A percentile compares a stretch with the other conserved stretches of the same genome.
Evolutionary conservation across 1,140 invertebrate species (phyloP).

Genomic region (Halictus rubicundus): DNA sequence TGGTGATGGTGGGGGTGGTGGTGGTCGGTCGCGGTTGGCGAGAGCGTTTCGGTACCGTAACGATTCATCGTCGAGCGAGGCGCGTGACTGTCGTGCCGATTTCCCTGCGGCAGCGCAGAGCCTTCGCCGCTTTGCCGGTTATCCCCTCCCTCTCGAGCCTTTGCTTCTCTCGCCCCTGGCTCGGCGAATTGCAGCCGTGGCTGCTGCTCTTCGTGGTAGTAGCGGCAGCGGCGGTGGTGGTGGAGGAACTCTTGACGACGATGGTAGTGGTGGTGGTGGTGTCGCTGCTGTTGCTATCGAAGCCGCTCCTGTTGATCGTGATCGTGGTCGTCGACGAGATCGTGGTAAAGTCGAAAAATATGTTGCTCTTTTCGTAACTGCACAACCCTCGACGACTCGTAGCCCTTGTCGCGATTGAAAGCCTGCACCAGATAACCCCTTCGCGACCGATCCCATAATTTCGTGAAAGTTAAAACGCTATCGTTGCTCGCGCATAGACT

Average conservation of each 20-base stretch:
- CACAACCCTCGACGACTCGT: background rate
- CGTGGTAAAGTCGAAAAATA: no score
- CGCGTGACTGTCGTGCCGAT: slow-evolving; percentile 74
- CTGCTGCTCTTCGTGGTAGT: slow-evolving; percentile 51
- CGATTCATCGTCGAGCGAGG: slow-evolving; percentile 78
- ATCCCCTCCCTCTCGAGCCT: slow-evolving; percentile 75
- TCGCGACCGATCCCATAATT: background rate
- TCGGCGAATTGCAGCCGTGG: slow-evolving; percentile 47
- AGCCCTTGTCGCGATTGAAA: slow-evolving; percentile 21
- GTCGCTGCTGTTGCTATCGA: slow-evolving; percentile 13
- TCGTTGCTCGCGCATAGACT: no score
- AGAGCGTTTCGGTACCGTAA: slow-evolving; percentile 74
- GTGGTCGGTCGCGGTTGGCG: slow-evolving; percentile 68
- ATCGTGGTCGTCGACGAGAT: no score
- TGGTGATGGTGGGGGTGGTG: slow-evolving; percentile 62
- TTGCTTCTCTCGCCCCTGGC: slow-evolving; percentile 69
- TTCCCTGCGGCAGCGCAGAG: slow-evolving; percentile 68
- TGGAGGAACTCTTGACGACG: slow-evolving; percentile 61
- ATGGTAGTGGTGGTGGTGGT: slow-evolving; percentile 41
- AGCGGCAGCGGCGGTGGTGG: slow-evolving; percentile 41
- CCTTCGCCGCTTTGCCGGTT: slow-evolving; percentile 65
- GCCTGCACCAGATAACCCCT: slow-evolving; percentile 55
- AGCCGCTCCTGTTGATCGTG: slow-evolving; percentile 19
- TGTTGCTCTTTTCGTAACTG: no score
- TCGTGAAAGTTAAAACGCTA: background rate